Percentiles rank a stretch among this genome's conserved stretches.
Conservation (phyloP, 2,888 invertebrate species). For the Drosophila kuntzei region DNA sequence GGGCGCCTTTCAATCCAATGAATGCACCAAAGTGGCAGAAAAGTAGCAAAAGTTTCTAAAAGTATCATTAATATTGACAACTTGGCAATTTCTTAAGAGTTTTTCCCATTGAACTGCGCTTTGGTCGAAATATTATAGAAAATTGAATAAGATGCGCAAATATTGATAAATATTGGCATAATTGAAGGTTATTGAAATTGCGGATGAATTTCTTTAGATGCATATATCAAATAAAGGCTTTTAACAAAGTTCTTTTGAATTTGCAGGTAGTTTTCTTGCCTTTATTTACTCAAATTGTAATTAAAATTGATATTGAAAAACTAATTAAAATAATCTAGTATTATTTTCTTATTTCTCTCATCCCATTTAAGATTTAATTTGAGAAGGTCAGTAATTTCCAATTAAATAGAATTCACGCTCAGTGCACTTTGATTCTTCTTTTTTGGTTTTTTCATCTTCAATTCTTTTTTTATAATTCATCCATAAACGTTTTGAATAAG, state of each 20-base stretch:
- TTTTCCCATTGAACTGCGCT: not conserved
- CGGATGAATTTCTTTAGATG: not conserved
- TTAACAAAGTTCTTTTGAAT: not conserved
- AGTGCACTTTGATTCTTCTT: too few species aligned
- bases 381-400: too few species aligned
- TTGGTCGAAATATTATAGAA: not conserved
- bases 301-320: not conserved
- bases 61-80: slow-evolving; percentile 32
- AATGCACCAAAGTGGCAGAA: slow-evolving; percentile 10
- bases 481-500: slow-evolving; percentile 2
- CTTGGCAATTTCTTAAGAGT: slow-evolving; percentile 13
- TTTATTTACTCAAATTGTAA: not conserved
- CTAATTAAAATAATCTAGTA: not conserved
- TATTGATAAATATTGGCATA: slow-evolving; percentile 23
- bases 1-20: slow-evolving; percentile 23
- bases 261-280: not conserved
- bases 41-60: not conserved
- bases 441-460: too few species aligned
- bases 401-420: too few species aligned
- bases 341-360: not conserved
- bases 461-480: not conserved
- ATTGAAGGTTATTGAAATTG: slow-evolving; percentile 4
- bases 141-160: slow-evolving; percentile 4
- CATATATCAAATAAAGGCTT: not conserved
- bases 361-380: not conserved